Evolutionary conservation across 2,113 vertebrate species (phyloP).

Genomic region (Actenoides lindsayi): DNA sequence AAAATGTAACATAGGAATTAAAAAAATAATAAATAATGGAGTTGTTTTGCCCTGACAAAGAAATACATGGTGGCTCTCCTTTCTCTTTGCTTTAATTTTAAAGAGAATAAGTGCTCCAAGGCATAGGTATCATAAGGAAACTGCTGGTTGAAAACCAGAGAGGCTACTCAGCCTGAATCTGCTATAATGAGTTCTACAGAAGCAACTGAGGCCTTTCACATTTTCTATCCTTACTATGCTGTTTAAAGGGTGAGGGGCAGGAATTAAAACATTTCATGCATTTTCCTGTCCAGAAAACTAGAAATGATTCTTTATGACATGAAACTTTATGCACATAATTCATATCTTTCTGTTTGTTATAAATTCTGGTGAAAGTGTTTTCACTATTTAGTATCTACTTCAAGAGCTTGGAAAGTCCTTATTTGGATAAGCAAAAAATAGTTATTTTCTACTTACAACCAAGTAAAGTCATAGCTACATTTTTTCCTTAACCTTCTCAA

Average conservation of each 20-base stretch:
- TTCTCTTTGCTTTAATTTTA: conserved; percentile 21
- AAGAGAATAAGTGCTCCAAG: background rate
- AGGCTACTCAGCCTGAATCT: background rate
- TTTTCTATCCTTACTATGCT: background rate
- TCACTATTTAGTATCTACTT: background rate
- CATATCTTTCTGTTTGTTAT: background rate
- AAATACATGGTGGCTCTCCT: background rate
- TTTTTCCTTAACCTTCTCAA: background rate
- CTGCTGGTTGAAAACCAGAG: background rate
- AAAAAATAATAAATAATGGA: conserved; percentile 35
- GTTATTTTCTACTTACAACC: background rate
- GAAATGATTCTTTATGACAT: background rate
- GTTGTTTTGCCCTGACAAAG: background rate
- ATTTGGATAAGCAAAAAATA: background rate
- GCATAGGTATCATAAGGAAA: background rate
- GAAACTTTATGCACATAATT: background rate
- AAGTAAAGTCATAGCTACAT: background rate
- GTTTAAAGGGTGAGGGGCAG: background rate
- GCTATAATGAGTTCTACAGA: background rate
- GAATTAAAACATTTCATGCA: background rate
- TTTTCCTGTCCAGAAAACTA: background rate
- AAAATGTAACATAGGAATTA: background rate
- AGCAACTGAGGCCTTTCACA: background rate
- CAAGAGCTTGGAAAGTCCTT: background rate
- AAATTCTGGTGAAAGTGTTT: background rate